Evolutionary conservation across 2,113 vertebrate species (phyloP).

Genomic region (Sceloporus undulatus): DNA sequence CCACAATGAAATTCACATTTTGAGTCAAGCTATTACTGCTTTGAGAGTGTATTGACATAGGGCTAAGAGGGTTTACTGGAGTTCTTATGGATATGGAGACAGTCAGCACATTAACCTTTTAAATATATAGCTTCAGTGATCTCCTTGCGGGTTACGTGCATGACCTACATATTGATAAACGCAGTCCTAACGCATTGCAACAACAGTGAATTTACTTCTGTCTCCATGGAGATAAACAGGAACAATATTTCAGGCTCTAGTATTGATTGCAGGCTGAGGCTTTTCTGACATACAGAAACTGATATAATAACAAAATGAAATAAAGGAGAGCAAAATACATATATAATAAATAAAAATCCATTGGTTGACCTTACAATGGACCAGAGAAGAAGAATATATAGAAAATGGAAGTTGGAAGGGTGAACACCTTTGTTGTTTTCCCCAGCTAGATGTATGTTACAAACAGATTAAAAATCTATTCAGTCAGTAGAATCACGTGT

Average conservation of each 20-base stretch:
- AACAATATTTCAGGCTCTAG: slow-evolving; percentile 18
- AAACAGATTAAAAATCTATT: not conserved
- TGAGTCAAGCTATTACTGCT: slow-evolving; percentile 35
- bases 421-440: not conserved
- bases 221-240: slow-evolving; percentile 16
- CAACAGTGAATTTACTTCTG: slow-evolving; percentile 33
- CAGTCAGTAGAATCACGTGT: not conserved
- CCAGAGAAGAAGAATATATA: not conserved
- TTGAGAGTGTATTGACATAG: slow-evolving; percentile 33
- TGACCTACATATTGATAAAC: slow-evolving; percentile 45
- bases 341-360: slow-evolving; percentile 10
- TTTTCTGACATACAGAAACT: slow-evolving; percentile 16
- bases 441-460: not conserved
- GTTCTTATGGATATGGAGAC: slow-evolving; percentile 35
- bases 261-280: slow-evolving; percentile 30
- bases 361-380: not conserved
- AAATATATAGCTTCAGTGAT: slow-evolving; percentile 44
- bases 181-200: slow-evolving; percentile 12
- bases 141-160: slow-evolving; percentile 30
- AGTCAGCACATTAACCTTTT: slow-evolving; percentile 50
- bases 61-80: slow-evolving; percentile 40
- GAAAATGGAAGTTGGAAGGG: not conserved
- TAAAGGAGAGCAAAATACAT: slow-evolving; percentile 9
- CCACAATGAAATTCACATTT: slow-evolving; percentile 36
- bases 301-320: slow-evolving; percentile 21